phyloP scores from a whole-genome alignment of 2,888 invertebrate species.

The Pachliopta kotzebuea region DNA sequence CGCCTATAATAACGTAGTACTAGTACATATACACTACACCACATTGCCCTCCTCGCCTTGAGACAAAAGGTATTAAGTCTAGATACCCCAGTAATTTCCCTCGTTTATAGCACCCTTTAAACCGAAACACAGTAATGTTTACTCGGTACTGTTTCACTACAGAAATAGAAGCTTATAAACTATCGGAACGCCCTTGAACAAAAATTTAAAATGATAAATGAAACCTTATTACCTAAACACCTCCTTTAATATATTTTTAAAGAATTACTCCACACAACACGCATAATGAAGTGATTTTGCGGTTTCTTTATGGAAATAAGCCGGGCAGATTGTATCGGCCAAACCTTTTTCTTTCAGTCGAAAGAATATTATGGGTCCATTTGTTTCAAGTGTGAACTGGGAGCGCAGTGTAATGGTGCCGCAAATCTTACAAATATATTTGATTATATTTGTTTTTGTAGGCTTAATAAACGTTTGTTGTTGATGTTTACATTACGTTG shows the following conservation, averaged over 20 bases:
- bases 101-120: too few relatives aligned
- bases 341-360: constrained; percentile 15
- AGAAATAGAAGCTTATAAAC: too few relatives aligned
- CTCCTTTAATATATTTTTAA: constrained; percentile 1
- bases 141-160: too few relatives aligned
- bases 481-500: background rate
- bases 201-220: too few relatives aligned
- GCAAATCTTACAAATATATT: background rate
- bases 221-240: background rate
- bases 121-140: too few relatives aligned
- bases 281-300: constrained; percentile 20
- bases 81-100: too few relatives aligned
- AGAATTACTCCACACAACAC: constrained; percentile 13
- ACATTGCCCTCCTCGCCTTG: too few relatives aligned
- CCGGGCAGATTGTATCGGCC: constrained; percentile 21
- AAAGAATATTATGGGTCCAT: constrained; percentile 22
- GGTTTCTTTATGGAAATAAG: constrained; percentile 24
- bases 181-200: too few relatives aligned
- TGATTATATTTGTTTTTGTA: background rate
- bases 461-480: background rate
- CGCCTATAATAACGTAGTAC: too few relatives aligned
- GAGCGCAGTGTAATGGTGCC: constrained; percentile 5
- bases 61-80: too few relatives aligned
- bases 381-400: constrained; percentile 25
- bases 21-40: too few relatives aligned